Percentiles rank a stretch among this genome's conserved stretches.
phyloP scores from a whole-genome alignment of 2,797 vertebrate species.

The Halcyon smyrnensis region DNA sequence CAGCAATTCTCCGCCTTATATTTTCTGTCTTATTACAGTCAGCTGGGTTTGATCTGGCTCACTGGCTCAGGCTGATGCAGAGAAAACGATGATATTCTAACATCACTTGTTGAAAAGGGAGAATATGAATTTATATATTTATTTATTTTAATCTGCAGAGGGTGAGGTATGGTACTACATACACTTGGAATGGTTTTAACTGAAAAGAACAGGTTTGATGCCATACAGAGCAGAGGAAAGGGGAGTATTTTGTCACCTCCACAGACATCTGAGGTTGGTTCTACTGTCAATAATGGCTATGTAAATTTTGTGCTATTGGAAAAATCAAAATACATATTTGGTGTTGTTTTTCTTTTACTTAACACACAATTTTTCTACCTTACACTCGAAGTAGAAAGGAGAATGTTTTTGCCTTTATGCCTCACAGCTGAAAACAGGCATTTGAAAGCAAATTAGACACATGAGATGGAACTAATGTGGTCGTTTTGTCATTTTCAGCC shows the following conservation, averaged over 20 bases:
- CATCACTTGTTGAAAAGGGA: not conserved
- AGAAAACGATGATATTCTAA: not conserved
- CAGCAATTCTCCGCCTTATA: not conserved
- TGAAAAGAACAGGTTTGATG: not conserved
- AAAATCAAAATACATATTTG: not conserved
- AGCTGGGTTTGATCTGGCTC: not conserved
- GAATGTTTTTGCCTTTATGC: not conserved
- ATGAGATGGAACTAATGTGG: not conserved
- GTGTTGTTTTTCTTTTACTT: not conserved
- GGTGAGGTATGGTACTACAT: not conserved
- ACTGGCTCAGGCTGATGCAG: not conserved
- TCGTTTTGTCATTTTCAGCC: constrained; percentile 12
- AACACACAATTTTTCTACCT: not conserved
- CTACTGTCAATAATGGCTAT: not conserved
- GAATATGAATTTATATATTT: not conserved
- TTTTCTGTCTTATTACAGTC: not conserved
- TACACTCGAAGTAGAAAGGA: not conserved
- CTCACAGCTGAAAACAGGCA: not conserved
- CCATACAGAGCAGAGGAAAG: not conserved
- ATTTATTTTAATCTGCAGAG: not conserved
- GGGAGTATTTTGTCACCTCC: not conserved
- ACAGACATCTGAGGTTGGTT: not conserved
- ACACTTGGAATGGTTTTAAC: not conserved
- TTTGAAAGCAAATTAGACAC: not conserved
- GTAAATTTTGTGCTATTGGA: not conserved